These are phyloP conservation scores for Paelopatides confundens DNA, from an alignment of 53 echinoderm and acorn worm species.

Conservation along the genomic window DNA sequence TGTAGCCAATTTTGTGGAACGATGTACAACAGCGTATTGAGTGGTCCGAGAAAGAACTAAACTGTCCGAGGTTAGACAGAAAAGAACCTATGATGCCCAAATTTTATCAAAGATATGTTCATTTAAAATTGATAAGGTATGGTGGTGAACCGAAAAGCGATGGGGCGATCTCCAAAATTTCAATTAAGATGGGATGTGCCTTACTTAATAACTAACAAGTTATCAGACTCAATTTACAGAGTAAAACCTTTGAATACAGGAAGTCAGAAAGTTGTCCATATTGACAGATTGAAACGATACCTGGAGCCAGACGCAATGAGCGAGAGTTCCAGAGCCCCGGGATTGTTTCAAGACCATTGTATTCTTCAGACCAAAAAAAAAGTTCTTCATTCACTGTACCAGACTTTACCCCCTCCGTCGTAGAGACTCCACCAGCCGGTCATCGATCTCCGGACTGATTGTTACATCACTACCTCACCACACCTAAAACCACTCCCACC, in stretches of 20 bases:
- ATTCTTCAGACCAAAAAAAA: no score
- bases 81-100: background rate
- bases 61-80: background rate
- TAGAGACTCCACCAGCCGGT: no score
- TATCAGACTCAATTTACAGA: constrained; percentile 32
- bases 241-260: background rate
- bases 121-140: constrained; percentile 11
- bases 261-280: constrained; percentile 53
- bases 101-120: background rate
- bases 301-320: background rate
- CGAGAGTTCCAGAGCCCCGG: background rate
- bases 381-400: no score
- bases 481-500: no score
- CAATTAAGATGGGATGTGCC: constrained; percentile 53
- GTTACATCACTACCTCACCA: no score
- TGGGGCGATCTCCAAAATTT: constrained; percentile 55
- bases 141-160: background rate
- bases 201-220: constrained; percentile 7
- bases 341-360: background rate
- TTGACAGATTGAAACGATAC: constrained; percentile 50
- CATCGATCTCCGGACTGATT: no score
- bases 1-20: background rate
- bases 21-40: background rate
- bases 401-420: no score
- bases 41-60: background rate